Evolutionary conservation across 1,140 invertebrate genomes (phyloP).

Genomic region (Orius insidiosus): DNA sequence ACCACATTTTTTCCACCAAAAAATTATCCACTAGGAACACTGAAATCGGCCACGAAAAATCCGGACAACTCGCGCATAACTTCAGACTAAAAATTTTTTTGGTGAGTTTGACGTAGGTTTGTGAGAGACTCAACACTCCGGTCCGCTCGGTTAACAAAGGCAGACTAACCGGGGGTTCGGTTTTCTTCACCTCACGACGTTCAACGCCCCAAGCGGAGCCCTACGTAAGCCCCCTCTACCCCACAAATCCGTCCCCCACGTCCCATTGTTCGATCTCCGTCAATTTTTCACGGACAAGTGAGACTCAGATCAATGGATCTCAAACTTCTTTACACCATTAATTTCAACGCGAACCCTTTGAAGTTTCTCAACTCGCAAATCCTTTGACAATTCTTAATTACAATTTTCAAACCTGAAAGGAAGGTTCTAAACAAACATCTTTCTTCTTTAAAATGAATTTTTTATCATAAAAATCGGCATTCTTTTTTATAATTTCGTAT

Average conservation of each 20-base stretch:
- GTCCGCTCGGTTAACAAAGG: neutral
- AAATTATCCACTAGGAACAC: neutral
- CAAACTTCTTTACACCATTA: too few species aligned
- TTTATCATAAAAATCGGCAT: too few species aligned
- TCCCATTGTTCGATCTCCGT: slow-evolving; percentile 10
- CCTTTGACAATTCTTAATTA: too few species aligned
- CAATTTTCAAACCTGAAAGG: too few species aligned
- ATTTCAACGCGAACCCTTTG: too few species aligned
- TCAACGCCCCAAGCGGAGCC: slow-evolving; percentile 14
- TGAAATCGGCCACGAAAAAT: neutral
- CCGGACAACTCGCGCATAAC: neutral
- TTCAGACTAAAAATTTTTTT: too few species aligned
- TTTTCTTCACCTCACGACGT: slow-evolving; percentile 13
- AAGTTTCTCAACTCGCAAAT: too few species aligned
- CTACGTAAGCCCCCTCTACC: slow-evolving; percentile 16
- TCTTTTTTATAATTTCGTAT: too few species aligned
- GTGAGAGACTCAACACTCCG: slow-evolving; percentile 3
- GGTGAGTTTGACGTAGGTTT: neutral
- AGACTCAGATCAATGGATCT: too few species aligned
- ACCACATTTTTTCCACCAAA: neutral
- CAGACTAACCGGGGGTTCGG: slow-evolving; percentile 12
- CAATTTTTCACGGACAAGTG: slow-evolving; percentile 12
- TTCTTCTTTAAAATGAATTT: too few species aligned
- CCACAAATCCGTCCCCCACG: slow-evolving; percentile 16
- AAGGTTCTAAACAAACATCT: too few species aligned